Percentiles rank a stretch among this genome's conserved stretches.
Evolutionary conservation across 2,113 vertebrate genomes (phyloP).

Genomic region (Hemiprocne comata): DNA sequence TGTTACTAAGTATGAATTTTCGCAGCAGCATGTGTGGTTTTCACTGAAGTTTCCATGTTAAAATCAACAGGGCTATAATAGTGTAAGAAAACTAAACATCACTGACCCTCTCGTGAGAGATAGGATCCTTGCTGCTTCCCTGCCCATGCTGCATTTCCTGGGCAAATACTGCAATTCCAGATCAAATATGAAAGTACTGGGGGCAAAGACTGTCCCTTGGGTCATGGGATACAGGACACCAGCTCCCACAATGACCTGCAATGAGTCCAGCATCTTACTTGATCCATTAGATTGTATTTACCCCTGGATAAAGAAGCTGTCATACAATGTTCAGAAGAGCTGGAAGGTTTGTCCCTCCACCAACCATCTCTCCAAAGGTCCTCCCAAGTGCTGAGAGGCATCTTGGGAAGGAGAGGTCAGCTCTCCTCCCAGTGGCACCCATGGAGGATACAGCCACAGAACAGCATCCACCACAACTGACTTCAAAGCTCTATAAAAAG

Average conservation of each 20-base stretch:
- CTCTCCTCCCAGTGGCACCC: neutral
- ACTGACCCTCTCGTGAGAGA: neutral
- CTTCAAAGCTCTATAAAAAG: constrained; percentile 14
- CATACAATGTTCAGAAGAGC: neutral
- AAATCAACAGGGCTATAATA: neutral
- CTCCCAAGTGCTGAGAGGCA: rapidly evolving
- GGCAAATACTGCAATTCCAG: neutral
- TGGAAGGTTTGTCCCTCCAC: neutral
- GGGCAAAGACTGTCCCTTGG: neutral
- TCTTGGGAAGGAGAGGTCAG: neutral
- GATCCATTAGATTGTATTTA: neutral
- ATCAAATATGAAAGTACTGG: neutral
- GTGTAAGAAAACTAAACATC: neutral
- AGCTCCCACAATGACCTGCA: neutral
- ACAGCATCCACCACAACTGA: neutral
- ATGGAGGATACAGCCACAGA: rapidly evolving
- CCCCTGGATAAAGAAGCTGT: neutral
- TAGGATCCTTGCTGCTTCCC: neutral
- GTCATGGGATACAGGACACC: neutral
- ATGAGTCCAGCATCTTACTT: neutral
- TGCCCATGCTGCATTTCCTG: neutral
- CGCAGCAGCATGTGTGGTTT: constrained; percentile 46
- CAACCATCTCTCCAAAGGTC: neutral
- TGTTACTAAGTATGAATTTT: constrained; percentile 54
- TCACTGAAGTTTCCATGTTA: constrained; percentile 26